phyloP scores from a whole-genome alignment of 2,797 vertebrate genomes.

The Hydrocynus forskahlii region DNA sequence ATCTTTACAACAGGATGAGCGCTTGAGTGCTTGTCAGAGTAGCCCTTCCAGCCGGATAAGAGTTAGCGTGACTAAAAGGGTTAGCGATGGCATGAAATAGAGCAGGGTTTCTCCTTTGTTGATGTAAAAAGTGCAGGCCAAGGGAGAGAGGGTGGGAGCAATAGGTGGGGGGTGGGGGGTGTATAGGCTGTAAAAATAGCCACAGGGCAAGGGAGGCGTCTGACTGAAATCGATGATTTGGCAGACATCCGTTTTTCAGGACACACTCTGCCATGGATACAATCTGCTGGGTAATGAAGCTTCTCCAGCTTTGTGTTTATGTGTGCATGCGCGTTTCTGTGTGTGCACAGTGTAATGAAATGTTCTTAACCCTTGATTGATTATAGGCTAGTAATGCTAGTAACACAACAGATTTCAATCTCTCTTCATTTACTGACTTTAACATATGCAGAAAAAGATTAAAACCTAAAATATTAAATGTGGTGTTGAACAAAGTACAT shows the following conservation, averaged over 20 bases:
- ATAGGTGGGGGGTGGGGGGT: conserved; percentile 32
- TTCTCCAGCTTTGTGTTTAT: conserved; percentile 2
- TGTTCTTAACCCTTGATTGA: too few species aligned
- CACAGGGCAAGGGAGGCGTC: conserved; percentile 58
- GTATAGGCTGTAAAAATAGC: conserved; percentile 59
- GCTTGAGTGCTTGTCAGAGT: conserved; percentile 42
- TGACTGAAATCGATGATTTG: conserved; percentile 74
- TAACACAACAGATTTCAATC: too few species aligned
- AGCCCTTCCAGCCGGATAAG: conserved; percentile 71
- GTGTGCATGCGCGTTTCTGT: conserved; percentile 1
- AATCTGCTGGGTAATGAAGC: conserved; percentile 38
- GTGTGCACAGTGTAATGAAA: not conserved
- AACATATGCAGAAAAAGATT: too few species aligned
- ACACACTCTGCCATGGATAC: conserved; percentile 55
- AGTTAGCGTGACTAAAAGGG: conserved; percentile 67
- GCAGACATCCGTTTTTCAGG: conserved; percentile 70
- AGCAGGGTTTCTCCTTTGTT: conserved; percentile 54
- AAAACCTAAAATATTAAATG: too few species aligned
- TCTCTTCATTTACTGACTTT: too few species aligned
- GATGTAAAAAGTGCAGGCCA: conserved; percentile 60
- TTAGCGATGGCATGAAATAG: conserved; percentile 51
- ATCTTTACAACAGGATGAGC: conserved; percentile 47
- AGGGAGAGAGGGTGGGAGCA: conserved; percentile 61
- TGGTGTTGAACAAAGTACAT: too few species aligned
- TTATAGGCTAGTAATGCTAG: too few species aligned